These are phyloP conservation scores for Mythimna vitellina DNA, from an alignment of 2,888 invertebrate genomes.

Conservation along the genomic window DNA sequence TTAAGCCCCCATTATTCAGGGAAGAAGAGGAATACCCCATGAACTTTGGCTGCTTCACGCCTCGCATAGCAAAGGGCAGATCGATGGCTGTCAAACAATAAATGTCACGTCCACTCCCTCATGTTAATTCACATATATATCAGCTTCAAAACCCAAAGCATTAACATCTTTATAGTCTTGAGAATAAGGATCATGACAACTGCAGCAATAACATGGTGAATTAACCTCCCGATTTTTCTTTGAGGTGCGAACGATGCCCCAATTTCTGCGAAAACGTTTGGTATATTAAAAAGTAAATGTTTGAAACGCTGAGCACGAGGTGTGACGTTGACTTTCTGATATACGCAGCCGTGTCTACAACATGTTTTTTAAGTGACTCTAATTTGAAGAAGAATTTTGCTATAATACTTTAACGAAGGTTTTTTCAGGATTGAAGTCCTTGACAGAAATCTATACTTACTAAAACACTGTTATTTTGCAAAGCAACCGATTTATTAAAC, in stretches of 20 bases:
- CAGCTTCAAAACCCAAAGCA: constrained; percentile 43
- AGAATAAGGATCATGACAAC: constrained; percentile 59
- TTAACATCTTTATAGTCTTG: constrained; percentile 54
- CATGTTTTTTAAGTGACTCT: not conserved
- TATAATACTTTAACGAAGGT: not conserved
- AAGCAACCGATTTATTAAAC: too few species aligned
- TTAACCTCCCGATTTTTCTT: constrained; percentile 82
- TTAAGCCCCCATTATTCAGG: constrained; percentile 64
- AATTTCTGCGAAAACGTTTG: constrained; percentile 83
- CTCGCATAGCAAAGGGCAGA: constrained; percentile 89
- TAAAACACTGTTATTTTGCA: too few species aligned
- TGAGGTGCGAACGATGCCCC: constrained; percentile 88
- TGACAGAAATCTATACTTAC: not conserved
- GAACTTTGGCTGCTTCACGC: constrained; percentile 86
- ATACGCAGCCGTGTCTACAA: constrained; percentile 20
- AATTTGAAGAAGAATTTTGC: not conserved
- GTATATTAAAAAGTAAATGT: constrained; percentile 79
- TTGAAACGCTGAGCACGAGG: constrained; percentile 61
- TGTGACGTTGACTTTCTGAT: constrained; percentile 59
- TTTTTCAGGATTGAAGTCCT: too few species aligned
- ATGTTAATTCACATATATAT: constrained; percentile 76
- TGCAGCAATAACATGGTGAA: constrained; percentile 64
- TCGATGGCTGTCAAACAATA: constrained; percentile 91
- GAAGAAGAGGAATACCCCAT: constrained; percentile 69
- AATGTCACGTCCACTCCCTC: constrained; percentile 90